Evolutionary conservation across 2,797 vertebrate genomes (phyloP).

Genomic region (Aulostomus chinensis): DNA sequence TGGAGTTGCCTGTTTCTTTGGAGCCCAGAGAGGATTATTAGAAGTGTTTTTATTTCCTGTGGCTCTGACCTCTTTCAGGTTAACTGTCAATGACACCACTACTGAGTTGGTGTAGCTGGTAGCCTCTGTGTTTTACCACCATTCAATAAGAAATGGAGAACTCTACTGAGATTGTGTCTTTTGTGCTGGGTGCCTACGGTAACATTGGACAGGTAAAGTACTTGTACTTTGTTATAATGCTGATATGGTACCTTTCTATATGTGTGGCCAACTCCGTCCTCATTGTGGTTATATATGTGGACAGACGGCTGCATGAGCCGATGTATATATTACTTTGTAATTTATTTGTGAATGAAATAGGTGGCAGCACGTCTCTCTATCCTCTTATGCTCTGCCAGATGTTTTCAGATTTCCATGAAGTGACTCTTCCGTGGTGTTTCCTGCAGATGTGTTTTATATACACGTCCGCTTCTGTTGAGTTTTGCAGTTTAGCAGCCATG

Average conservation of each 20-base stretch:
- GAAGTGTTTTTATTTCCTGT: no score
- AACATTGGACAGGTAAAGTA: conserved; percentile 27
- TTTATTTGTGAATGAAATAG: conserved; percentile 53
- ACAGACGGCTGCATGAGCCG: conserved; percentile 58
- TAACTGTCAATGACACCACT: no score
- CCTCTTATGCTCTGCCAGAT: conserved; percentile 49
- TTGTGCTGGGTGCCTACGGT: conserved; percentile 40
- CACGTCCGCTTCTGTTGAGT: conserved; percentile 44
- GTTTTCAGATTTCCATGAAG: conserved; percentile 42
- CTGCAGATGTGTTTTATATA: conserved; percentile 57
- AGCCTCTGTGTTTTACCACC: no score
- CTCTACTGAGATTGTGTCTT: conserved; percentile 32
- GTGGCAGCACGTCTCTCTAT: conserved; percentile 35
- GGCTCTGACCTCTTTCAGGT: no score
- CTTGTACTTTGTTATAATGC: conserved; percentile 15
- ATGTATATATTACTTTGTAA: conserved; percentile 66
- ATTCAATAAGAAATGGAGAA: conserved; percentile 44
- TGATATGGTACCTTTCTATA: conserved; percentile 29
- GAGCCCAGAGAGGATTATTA: no score
- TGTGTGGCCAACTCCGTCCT: conserved; percentile 22
- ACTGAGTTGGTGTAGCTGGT: no score
- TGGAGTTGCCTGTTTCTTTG: no score
- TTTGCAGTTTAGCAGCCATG: conserved; percentile 63
- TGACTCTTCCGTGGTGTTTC: conserved; percentile 45
- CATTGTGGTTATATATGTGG: conserved; percentile 44